phyloP scores from a whole-genome alignment of 2,888 invertebrate genomes.

The Matsumyia berberina region DNA sequence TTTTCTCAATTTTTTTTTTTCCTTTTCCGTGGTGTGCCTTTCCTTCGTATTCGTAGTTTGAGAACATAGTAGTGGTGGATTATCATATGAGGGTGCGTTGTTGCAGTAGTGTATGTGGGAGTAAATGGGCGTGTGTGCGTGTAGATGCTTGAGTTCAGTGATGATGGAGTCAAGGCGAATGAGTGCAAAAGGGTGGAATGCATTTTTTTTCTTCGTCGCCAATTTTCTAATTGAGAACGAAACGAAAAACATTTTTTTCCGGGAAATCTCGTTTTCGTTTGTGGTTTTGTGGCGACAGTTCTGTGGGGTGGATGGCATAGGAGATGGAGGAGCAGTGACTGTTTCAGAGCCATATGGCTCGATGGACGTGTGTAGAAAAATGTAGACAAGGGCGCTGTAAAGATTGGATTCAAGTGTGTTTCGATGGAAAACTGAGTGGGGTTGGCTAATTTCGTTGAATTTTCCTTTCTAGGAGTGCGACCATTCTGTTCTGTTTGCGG shows the following conservation, averaged over 20 bases:
- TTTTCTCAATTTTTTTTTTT: slow-evolving; percentile 55
- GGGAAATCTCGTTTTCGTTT: background rate
- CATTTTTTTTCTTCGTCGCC: slow-evolving; percentile 46
- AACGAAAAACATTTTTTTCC: slow-evolving; percentile 11
- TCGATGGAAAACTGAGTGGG: too few species aligned
- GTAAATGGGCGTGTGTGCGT: slow-evolving; percentile 18
- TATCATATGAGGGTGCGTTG: slow-evolving; percentile 55
- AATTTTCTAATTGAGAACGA: slow-evolving; percentile 35
- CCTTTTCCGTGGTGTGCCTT: slow-evolving; percentile 5
- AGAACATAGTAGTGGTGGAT: slow-evolving; percentile 16
- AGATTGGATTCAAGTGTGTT: too few species aligned
- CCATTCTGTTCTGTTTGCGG: too few species aligned
- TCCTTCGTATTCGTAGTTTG: slow-evolving; percentile 40
- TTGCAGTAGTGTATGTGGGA: slow-evolving; percentile 45
- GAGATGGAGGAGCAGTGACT: too few species aligned
- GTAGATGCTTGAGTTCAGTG: background rate
- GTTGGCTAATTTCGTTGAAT: too few species aligned
- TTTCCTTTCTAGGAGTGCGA: too few species aligned
- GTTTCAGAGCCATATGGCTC: background rate
- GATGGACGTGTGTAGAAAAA: too few species aligned
- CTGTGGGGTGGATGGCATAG: background rate
- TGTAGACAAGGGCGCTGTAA: too few species aligned
- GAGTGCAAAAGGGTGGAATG: slow-evolving; percentile 73
- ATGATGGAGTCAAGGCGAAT: slow-evolving; percentile 41
- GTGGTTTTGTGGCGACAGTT: background rate